Base-by-base conservation (phyloP, 2,113 vertebrate genomes). In the Coregonus clupeaformis region DNA sequence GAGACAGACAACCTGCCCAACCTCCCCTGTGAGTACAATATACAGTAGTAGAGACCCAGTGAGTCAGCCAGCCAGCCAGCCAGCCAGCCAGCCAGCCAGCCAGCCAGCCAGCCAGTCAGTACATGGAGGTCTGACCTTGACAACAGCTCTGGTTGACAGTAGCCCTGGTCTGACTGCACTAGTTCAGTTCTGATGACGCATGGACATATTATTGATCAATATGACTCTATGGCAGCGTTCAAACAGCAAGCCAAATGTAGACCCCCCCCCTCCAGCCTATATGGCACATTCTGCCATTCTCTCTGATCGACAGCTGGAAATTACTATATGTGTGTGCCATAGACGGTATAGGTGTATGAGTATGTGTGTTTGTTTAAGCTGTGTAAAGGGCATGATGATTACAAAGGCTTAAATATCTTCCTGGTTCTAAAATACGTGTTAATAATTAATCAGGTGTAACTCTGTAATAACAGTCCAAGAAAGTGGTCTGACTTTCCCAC, bases 391-490 rank as follows among this genome's bases (percentile, higher is more conserved):
- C 59, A 45, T 66, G 52, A 27, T 18, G 16, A 29, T 24, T 22
- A n/a, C 6, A n/a, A 22, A 60, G 18, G 57, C n/a, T 7, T 3
- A 60, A n/a, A 60, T 60, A 24, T n/a, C 12, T 25, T 9, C 16
- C 70, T 45, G 66, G 57, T 59, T 69, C 72, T 68, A 62, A 67
- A 29, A 69, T 74, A 84, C 36, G 30, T 72, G 76, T 89, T 82
- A 87, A 89, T 87, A 84, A 90, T 88, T 88, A 13, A 91, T 24
- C 80, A 80, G 52, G 75, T 73, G 71, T 80, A 27, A 79, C 73
- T 85, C 83, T 83, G 52, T 67, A 88, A 84, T 76, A 76, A 64
- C 69, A 62, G 59, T 80, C 77, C 71, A 49, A 69, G 36, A 29
- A 78, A 77, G 77, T 47, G 75, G 20, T 84, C 52, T 52, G 73